A percentile compares a stretch with the other conserved stretches of the same genome.
Conservation (phyloP, 1,140 invertebrate genomes). For the Tribolium castaneum region DNA sequence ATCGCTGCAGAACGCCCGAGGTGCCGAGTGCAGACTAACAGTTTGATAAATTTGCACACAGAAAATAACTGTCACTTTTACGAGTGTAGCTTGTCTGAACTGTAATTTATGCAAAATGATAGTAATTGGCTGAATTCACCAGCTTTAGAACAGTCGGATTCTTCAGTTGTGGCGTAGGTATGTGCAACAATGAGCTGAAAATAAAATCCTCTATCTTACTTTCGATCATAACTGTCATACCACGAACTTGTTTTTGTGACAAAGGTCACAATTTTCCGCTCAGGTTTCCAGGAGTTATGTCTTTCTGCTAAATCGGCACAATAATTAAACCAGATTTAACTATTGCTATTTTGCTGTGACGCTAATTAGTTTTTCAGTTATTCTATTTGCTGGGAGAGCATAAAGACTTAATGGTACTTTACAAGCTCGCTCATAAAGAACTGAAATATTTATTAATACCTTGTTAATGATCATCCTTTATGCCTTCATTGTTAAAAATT, state of each 20-base stretch:
- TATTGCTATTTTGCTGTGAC: neutral
- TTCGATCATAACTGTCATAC: conserved; percentile 14
- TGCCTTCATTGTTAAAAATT: neutral
- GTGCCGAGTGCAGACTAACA: neutral
- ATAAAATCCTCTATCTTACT: conserved; percentile 27
- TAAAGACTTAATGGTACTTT: neutral
- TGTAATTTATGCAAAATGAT: conserved; percentile 24
- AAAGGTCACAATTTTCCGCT: conserved; percentile 3
- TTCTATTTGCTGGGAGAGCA: neutral
- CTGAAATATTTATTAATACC: conserved; percentile 7
- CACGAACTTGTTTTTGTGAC: neutral
- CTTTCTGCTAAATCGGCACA: neutral
- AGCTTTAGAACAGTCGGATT: neutral
- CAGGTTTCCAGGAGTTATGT: neutral
- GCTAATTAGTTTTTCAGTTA: neutral
- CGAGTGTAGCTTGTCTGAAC: conserved; percentile 3
- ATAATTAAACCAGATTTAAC: conserved; percentile 1
- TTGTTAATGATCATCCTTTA: conserved; percentile 6
- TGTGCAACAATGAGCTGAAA: neutral
- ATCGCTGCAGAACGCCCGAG: neutral
- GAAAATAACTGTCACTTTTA: conserved; percentile 28
- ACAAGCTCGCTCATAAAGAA: neutral
- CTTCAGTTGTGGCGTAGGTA: neutral
- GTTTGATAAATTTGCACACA: conserved; percentile 23
- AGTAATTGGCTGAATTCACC: conserved; percentile 13